Conservation (phyloP, 2,797 vertebrate genomes). For the Peromyscus attwateri region DNA sequence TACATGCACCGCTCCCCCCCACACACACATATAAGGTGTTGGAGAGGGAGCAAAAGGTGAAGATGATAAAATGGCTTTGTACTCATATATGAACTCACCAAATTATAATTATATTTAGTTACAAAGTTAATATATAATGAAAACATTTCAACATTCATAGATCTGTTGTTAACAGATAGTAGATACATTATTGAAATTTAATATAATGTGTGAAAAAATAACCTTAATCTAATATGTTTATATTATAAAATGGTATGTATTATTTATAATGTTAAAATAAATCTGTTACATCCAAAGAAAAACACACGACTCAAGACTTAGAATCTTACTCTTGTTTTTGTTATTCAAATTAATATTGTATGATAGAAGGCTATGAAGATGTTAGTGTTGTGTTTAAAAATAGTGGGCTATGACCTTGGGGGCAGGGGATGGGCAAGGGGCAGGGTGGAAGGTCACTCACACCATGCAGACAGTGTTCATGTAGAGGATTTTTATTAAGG, state of each 20-base stretch:
- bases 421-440: too few relatives aligned
- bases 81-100: not conserved
- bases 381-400: not conserved
- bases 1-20: too few relatives aligned
- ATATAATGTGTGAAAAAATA: not conserved
- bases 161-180: not conserved
- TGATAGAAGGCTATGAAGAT: not conserved
- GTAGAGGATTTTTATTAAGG: too few relatives aligned
- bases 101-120: not conserved
- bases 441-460: too few relatives aligned
- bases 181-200: not conserved
- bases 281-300: not conserved
- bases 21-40: not conserved
- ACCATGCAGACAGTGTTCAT: too few relatives aligned
- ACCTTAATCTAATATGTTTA: not conserved
- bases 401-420: too few relatives aligned
- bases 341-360: not conserved
- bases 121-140: not conserved
- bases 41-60: not conserved
- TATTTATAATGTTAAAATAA: not conserved
- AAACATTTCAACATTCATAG: not conserved
- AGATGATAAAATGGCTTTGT: not conserved
- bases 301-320: fast-evolving
- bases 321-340: not conserved
- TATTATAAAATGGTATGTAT: slow-evolving; percentile 21